phyloP scores from a whole-genome alignment of 2,113 vertebrate species.

The Engraulis encrasicolus region DNA sequence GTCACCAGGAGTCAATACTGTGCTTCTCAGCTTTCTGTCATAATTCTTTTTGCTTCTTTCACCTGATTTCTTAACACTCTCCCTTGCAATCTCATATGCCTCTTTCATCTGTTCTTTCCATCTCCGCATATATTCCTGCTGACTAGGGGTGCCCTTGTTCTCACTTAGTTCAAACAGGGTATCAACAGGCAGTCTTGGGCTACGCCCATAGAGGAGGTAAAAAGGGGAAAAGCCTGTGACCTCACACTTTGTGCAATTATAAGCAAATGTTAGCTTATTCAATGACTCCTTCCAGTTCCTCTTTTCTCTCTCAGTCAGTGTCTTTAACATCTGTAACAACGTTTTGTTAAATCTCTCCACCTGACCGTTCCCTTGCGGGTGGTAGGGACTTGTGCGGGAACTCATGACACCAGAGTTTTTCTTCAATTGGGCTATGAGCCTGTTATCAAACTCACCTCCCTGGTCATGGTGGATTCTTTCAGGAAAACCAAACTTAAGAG shows the following conservation, averaged over 20 bases:
- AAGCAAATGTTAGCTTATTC: not conserved
- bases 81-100: not conserved
- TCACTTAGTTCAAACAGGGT: not conserved
- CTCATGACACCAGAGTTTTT: not conserved
- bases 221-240: not conserved
- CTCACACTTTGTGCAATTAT: constrained; percentile 16
- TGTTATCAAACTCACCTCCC: not conserved
- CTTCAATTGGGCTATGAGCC: not conserved
- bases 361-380: constrained; percentile 20
- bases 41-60: not conserved
- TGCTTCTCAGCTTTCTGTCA: constrained; percentile 28
- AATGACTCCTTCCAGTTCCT: constrained; percentile 8
- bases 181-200: constrained; percentile 14
- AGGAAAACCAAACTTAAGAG: not conserved
- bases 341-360: constrained; percentile 11
- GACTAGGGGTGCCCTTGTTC: not conserved
- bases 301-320: not conserved
- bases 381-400: not conserved
- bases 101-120: constrained; percentile 14
- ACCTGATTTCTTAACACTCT: not conserved
- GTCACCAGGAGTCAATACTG: not conserved
- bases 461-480: not conserved
- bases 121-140: not conserved
- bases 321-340: not conserved
- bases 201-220: not conserved